A percentile compares a stretch with the other conserved stretches of the same genome.
Evolutionary conservation across 2,113 vertebrate species (phyloP).

Genomic region (Osmerus eperlanus): DNA sequence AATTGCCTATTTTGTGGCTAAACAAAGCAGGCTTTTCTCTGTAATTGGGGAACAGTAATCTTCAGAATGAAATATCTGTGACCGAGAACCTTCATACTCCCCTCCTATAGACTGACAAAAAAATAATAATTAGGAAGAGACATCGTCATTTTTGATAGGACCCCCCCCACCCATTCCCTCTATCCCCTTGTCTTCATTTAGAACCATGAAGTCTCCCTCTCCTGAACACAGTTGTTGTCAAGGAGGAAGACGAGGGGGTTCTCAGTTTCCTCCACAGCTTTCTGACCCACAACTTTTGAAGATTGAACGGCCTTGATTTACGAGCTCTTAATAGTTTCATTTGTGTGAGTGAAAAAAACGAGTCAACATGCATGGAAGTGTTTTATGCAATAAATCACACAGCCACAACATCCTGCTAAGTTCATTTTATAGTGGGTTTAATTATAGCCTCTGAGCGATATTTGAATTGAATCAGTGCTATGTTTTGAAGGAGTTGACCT

Average conservation of each 20-base stretch:
- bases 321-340: neutral
- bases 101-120: neutral
- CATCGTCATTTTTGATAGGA: neutral
- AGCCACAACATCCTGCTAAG: neutral
- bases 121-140: neutral
- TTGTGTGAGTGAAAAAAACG: neutral
- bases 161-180: neutral
- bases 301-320: too few species aligned
- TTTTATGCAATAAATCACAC: neutral
- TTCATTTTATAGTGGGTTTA: neutral
- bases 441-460: neutral
- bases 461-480: neutral
- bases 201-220: constrained; percentile 14
- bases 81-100: too few species aligned
- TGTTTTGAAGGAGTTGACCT: neutral
- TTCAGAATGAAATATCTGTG: too few species aligned
- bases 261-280: too few species aligned
- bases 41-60: too few species aligned
- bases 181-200: constrained; percentile 1
- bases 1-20: too few species aligned
- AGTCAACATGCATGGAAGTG: neutral
- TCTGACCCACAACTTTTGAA: too few species aligned
- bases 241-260: too few species aligned
- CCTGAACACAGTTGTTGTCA: neutral
- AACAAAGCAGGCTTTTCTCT: too few species aligned